Evolutionary conservation across 23 tunicate genomes (phyloP).

Genomic region (Ascidia mentula): DNA sequence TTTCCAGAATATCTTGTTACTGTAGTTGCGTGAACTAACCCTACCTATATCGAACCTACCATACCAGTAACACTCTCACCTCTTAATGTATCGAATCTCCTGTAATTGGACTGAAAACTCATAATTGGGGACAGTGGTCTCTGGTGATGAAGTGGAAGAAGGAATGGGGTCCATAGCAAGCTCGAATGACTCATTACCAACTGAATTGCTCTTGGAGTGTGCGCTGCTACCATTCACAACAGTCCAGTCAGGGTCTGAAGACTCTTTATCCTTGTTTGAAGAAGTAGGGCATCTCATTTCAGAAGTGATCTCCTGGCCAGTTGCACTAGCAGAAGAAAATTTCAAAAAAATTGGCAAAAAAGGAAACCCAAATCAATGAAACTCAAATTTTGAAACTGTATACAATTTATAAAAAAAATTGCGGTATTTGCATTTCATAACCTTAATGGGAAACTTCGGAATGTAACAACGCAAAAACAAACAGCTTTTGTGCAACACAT

Average conservation of each 20-base stretch:
- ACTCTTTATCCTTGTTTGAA: neutral
- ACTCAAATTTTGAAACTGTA: no score
- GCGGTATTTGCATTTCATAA: no score
- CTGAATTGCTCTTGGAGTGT: constrained; percentile 17
- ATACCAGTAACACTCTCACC: no score
- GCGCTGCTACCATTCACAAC: constrained; percentile 36
- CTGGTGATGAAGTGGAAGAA: constrained; percentile 18
- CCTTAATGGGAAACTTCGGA: no score
- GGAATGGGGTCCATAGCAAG: constrained; percentile 27
- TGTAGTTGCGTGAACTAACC: neutral
- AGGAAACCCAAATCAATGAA: neutral
- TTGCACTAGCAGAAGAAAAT: neutral
- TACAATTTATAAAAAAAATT: no score
- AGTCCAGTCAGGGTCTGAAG: constrained; percentile 85
- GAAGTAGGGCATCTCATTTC: constrained; percentile 33
- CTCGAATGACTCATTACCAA: constrained; percentile 32
- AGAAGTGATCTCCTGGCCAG: constrained; percentile 44
- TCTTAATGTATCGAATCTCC: constrained; percentile 37
- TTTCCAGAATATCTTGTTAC: no score
- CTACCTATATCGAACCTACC: no score
- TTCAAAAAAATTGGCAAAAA: neutral
- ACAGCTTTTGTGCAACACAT: no score
- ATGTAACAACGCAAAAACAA: no score
- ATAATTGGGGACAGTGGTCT: constrained; percentile 20
- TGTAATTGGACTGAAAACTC: constrained; percentile 36